A percentile compares a stretch with the other conserved stretches of the same genome.
These are phyloP conservation scores for Rhopalosiphum padi DNA, from an alignment of 1,140 invertebrate genomes.

Conservation along the genomic window DNA sequence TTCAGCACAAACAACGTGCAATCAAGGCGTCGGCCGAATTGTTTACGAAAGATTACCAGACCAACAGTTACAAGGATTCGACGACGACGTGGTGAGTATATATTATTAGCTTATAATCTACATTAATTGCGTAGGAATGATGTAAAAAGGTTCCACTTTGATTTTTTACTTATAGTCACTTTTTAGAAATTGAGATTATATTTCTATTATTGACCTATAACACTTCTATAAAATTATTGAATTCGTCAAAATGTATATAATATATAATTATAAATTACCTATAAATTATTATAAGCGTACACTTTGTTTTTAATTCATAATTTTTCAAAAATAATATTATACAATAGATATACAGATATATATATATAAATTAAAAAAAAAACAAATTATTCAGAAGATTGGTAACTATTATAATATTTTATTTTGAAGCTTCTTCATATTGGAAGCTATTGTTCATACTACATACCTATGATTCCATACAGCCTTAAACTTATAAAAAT, in stretches of 20 bases:
- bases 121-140: background rate
- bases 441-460: too few species aligned
- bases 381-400: background rate
- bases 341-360: too few species aligned
- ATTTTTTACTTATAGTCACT: background rate
- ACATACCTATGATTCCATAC: too few species aligned
- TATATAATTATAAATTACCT: background rate
- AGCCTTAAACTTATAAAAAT: too few species aligned
- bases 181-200: too few species aligned
- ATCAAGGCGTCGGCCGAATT: slow-evolving; percentile 83
- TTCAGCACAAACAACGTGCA: slow-evolving; percentile 87
- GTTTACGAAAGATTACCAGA: slow-evolving; percentile 88
- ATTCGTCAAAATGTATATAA: too few species aligned
- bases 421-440: background rate
- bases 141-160: background rate
- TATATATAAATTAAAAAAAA: too few species aligned
- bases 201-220: too few species aligned
- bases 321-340: background rate
- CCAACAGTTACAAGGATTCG: slow-evolving; percentile 85
- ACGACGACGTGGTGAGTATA: slow-evolving; percentile 80
- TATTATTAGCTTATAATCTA: background rate
- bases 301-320: background rate
- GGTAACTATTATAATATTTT: background rate
- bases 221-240: too few species aligned
- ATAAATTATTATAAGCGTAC: background rate